Conservation (phyloP, 1,140 invertebrate species). For the Planococcus citri region DNA sequence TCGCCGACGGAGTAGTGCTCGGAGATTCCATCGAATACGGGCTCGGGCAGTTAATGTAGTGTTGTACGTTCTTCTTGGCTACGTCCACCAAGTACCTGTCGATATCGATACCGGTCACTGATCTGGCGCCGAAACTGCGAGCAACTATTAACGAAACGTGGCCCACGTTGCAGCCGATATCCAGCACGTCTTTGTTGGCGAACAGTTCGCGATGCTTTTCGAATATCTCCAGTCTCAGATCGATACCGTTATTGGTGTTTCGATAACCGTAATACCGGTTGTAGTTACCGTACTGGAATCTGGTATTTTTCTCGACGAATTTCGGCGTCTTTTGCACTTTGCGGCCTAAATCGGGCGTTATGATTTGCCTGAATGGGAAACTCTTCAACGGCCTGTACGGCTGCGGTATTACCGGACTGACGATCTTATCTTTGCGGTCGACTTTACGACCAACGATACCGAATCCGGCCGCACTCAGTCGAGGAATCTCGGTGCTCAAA, state of each 20-base stretch:
- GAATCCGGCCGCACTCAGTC: not conserved
- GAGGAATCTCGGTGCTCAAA: not conserved
- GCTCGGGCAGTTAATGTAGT: constrained; percentile 48
- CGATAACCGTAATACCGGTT: constrained; percentile 94
- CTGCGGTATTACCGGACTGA: constrained; percentile 81
- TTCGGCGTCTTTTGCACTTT: constrained; percentile 41
- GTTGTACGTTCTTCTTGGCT: constrained; percentile 65
- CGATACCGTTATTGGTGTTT: constrained; percentile 63
- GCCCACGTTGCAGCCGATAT: constrained; percentile 96
- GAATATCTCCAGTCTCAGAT: constrained; percentile 70
- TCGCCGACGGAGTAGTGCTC: not conserved
- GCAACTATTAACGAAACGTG: constrained; percentile 81
- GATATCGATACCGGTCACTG: constrained; percentile 90
- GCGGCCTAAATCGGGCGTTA: constrained; percentile 27
- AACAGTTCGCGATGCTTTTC: constrained; percentile 68
- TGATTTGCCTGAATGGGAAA: constrained; percentile 29
- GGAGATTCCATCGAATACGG: not conserved
- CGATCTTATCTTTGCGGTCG: constrained; percentile 65
- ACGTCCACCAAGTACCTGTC: constrained; percentile 68
- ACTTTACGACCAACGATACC: no score
- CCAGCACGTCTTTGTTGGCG: constrained; percentile 77
- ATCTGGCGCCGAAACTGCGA: constrained; percentile 65
- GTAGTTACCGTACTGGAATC: constrained; percentile 91
- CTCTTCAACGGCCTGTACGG: constrained; percentile 61
- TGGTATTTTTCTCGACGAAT: constrained; percentile 57